Evolutionary conservation across 2,797 vertebrate species (phyloP).

Genomic region (Oreonectes daqikongensis): DNA sequence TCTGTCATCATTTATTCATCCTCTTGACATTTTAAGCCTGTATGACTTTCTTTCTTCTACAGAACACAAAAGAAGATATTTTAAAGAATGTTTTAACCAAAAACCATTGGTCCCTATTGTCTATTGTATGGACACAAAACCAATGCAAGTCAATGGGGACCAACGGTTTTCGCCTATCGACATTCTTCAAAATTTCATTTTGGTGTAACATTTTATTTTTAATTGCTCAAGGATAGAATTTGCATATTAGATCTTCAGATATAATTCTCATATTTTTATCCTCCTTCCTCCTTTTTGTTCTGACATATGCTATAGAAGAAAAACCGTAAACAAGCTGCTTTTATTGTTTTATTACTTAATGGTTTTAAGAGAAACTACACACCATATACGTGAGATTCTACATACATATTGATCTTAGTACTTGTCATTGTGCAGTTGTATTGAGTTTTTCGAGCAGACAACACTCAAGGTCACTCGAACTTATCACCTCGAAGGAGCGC

Average conservation of each 20-base stretch:
- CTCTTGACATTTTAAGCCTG: too few relatives aligned
- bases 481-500: constrained; percentile 7
- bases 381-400: not conserved
- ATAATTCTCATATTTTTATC: not conserved
- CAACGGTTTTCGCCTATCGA: too few relatives aligned
- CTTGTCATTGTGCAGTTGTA: not conserved
- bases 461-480: constrained; percentile 54
- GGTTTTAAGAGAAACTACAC: not conserved
- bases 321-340: not conserved
- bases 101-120: too few relatives aligned
- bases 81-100: too few relatives aligned
- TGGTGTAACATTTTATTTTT: too few relatives aligned
- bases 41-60: too few relatives aligned
- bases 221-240: not conserved
- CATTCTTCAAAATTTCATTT: too few relatives aligned
- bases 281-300: not conserved
- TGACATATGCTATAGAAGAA: not conserved
- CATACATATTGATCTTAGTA: not conserved
- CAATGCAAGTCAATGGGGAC: too few relatives aligned
- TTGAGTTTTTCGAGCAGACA: constrained; percentile 22
- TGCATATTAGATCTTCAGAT: not conserved
- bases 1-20: too few relatives aligned
- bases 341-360: not conserved
- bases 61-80: too few relatives aligned
- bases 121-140: too few relatives aligned